Evolutionary conservation across 2,888 invertebrate genomes (phyloP), one percentile per base, ranked within the genome.

Genomic region (Anthrax anthrax): DNA sequence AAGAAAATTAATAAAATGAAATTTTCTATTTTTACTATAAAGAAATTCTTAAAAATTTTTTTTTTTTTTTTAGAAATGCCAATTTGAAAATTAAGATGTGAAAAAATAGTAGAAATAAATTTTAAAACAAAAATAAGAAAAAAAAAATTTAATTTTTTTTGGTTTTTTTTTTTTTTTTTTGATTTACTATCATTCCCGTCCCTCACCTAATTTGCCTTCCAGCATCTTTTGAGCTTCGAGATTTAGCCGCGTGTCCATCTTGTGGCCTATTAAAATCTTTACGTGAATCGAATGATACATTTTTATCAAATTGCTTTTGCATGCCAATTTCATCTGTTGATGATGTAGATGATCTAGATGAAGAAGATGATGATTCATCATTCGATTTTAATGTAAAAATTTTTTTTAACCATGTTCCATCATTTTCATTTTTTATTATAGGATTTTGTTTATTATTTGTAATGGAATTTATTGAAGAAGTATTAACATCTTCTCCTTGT

Each of bases 181-280:
- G 23, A 23, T n/a, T n/a, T n/a, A n/a, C n/a, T n/a, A n/a, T n/a
- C 23, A 43, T 41, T 50, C 54, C 56, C 55, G 55, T 56, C 67
- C 67, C 70, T 70, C 70, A 70, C 70, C 70, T 71, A 70, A 70
- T 65, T 61, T 63, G 64, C 56, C 64, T 64, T 64, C 69, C 69
- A 60, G 61, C 57, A 58, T 65, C 64, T 50, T 18, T 19, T 6
- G 59, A 54, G 52, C 57, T 58, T 53, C 60, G 60, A 54, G 57
- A 56, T 55, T 64, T 63, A 51, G 64, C 62, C 50, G 61, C 60
- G 55, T 53, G 55, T 56, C 65, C 68, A 56, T 61, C 63, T 47
- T 55, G 52, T 51, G 67, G 68, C 56, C 60, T 63, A 65, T 68
- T 68, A 57, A 67, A 68, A 63, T 64, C 63, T 54, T 59, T 60